Evolutionary conservation across 1,140 invertebrate species (phyloP), one percentile per base, ranked within the genome.

Genomic region (Tetraneura akinire): DNA sequence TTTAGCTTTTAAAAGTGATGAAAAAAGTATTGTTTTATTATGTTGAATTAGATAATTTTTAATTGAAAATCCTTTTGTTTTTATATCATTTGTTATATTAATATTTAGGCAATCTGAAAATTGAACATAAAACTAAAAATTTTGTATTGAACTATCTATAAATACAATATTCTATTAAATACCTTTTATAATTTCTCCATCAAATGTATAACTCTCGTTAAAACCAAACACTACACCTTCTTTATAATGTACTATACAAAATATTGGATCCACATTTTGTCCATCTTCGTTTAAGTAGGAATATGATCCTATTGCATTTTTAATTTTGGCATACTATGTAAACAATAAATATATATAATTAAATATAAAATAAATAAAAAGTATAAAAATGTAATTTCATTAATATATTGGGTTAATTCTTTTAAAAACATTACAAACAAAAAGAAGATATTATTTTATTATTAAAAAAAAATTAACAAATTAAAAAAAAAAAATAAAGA

Each of bases 121-220:
- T 57, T 81, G 18, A 80, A 81, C 47, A 51, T 37, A 68, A n/a
- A 80, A 80, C 37, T 37, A 4, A 1, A 37, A 37, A 37, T 37
- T 37, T 37, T 37, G n/a, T n/a, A n/a, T n/a, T n/a, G 8, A 42
- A 37, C 47, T 37, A 51, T 26, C 55, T 16, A 11, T 16, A 1
- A 29, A 42, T 26, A 26, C n/a, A 62, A 4, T 37, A 37, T 37
- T 14, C 26, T n/a, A 3, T 32, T 57, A 37, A 8, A 8, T 37
- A 68, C 86, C 88, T 83, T 90, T 86, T 49, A 90, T 85, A 71
- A 95, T 90, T 84, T 92, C 90, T 55, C 92, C 92, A 86, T 98
- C 92, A 84, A 96, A 97, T 60, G 94, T 89, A 84, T 96, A 97
- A 68, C 94, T 96, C 85, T 96, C 92, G 84, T 97, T 96, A 81